Evolutionary conservation across 2,113 vertebrate species (phyloP), one percentile per base, ranked within the genome.

Genomic region (Marmota monax): DNA sequence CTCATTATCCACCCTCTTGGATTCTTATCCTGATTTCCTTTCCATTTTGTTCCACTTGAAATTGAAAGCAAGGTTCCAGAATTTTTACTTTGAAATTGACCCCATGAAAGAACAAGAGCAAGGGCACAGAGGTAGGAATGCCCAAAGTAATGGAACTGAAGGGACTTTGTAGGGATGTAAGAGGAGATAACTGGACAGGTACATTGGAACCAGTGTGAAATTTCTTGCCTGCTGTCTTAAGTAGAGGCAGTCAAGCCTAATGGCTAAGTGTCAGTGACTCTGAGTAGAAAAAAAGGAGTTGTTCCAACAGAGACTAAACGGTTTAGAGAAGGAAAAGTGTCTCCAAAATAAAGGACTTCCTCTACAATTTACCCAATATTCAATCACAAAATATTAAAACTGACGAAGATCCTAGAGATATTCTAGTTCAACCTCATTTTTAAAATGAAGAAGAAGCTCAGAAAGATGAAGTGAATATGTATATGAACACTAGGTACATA

Each of bases 381-480:
- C 27, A 85, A 8, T 88, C 17, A 77, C 3, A 90, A 72, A 84
- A 51, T 84, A 84, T 76, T 22, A 73, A 94, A 94, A 84, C 70
- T 88, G 45, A 5, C 9, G 88, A 92, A 77, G 45, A 45, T 17
- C 18, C 84, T 67, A 51, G 39, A 74, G 51, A 79, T 61, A 73
- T 29, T 94, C 53, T 73, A 65, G 27, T n/a, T 92, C 61, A 93
- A 88, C 2, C 10, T 86, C 22, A 56, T 78, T 97, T 97, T 85
- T 69, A 67, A 77, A 90, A 70, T 84, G 29, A 88, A 96, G 34
- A 95, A 78, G 45, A 70, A 87, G 20, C 17, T 80, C 29, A 84
- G 67, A 92, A 67, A 65, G 20, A 69, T 70, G 29, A 86, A 83
- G 16, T 79, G 58, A 88, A 51, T 77, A 77, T 65, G 88, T 42